Conservation (phyloP, 2,888 invertebrate species). For the Lumbricus terrestris region DNA sequence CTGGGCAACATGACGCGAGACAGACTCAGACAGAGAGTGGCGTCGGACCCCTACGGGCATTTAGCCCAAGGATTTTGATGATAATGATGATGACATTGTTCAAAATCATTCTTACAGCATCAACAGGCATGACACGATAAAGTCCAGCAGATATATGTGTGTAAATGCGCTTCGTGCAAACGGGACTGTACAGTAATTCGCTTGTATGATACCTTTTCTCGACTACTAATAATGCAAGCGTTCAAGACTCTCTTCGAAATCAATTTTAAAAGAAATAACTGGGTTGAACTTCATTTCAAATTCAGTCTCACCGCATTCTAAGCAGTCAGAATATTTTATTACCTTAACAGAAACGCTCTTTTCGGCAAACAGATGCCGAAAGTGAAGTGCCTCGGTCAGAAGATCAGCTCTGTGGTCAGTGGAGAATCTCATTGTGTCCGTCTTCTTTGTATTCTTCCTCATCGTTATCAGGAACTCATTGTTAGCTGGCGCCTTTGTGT, state of each 20-base stretch:
- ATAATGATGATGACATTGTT: too few species aligned
- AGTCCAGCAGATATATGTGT: too few species aligned
- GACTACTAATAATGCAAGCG: not conserved
- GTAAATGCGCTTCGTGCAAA: too few species aligned
- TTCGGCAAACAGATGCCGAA: slow-evolving; percentile 56
- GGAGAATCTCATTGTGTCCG: slow-evolving; percentile 92
- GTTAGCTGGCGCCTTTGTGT: slow-evolving; percentile 54
- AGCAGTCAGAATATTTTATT: slow-evolving; percentile 20
- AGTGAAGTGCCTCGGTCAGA: slow-evolving; percentile 79
- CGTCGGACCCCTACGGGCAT: too few species aligned
- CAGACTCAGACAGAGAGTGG: too few species aligned
- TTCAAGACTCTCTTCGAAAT: not conserved
- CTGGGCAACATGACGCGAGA: too few species aligned
- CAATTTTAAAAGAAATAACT: not conserved
- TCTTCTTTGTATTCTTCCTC: slow-evolving; percentile 78
- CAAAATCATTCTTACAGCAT: too few species aligned
- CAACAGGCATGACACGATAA: too few species aligned
- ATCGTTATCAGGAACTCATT: slow-evolving; percentile 70
- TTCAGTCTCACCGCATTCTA: not conserved
- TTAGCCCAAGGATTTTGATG: too few species aligned
- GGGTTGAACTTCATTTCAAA: not conserved
- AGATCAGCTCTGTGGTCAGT: slow-evolving; percentile 90
- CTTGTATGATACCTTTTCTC: not conserved
- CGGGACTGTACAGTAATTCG: too few species aligned
- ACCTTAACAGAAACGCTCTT: slow-evolving; percentile 48